These are phyloP conservation scores for Drosophila hawaiiensis DNA, from an alignment of 2,888 invertebrate genomes.

Conservation along the genomic window DNA sequence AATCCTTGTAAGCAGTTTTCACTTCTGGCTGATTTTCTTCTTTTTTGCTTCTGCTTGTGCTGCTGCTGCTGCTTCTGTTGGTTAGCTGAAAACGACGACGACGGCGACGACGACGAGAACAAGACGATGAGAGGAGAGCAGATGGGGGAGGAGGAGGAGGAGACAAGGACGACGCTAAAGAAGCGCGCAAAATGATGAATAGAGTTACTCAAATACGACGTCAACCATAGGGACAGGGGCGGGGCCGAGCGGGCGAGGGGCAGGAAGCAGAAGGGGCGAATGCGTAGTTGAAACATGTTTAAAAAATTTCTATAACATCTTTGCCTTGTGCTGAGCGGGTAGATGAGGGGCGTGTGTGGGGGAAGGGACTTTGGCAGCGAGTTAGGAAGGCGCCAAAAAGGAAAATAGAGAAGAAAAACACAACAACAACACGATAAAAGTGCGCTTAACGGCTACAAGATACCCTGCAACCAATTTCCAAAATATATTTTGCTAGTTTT, in stretches of 20 bases:
- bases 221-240: constrained; percentile 1
- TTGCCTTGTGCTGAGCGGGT: constrained; percentile 5
- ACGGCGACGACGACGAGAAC: constrained; percentile 6
- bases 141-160: neutral
- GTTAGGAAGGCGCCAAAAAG: constrained; percentile 24
- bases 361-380: neutral
- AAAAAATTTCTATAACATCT: constrained; percentile 78
- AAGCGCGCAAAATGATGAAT: constrained; percentile 77
- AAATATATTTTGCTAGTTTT: neutral
- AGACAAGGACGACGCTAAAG: constrained; percentile 40
- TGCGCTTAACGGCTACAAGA: neutral
- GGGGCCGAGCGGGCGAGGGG: neutral
- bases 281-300: constrained; percentile 80
- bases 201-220: constrained; percentile 76
- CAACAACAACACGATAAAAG: neutral
- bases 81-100: constrained; percentile 46
- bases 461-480: neutral
- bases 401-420: constrained; percentile 2
- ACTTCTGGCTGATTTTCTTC: constrained; percentile 61
- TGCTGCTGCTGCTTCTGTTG: constrained; percentile 31
- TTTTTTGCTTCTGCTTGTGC: constrained; percentile 7
- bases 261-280: constrained; percentile 16
- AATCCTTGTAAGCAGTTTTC: constrained; percentile 82
- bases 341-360: neutral
- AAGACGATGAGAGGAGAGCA: constrained; percentile 1